Base-by-base conservation (phyloP, 2,113 vertebrate genomes). In the Dendropsophus ebraccatus region DNA sequence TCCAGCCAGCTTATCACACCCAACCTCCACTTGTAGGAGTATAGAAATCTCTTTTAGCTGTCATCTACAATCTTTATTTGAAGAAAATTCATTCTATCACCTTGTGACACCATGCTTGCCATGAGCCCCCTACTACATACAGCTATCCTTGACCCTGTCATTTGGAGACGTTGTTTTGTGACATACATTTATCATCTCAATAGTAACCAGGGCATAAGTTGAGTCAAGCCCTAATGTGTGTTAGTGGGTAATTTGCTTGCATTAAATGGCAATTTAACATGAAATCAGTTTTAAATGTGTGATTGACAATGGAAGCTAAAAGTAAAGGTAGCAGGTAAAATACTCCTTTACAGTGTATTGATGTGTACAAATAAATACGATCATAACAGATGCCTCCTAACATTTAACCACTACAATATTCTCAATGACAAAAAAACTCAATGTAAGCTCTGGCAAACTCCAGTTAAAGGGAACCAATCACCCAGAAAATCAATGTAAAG, bases 1-100 rank as follows among this genome's bases (percentile, higher is more conserved):
- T 62, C 23, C 32, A 80, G 21, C 32, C 54, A 58, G 54, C 32
- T 79, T n/a, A 79, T 58, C 76, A 79, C 76, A 58, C 54, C 76
- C 52, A 58, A 37, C 54, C 54, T 80, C 56, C 5, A 80, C 77
- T 80, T 80, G 54, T 80, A 80, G 21, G 54, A 80, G 21, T 80
- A 12, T 17, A 45, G 50, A 80, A 37, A 62, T 60, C 8, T 62
- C 32, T 60, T 54, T 21, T 23, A 37, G 32, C 54, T 80, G 32
- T 25, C 45, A 76, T 30, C 45, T 25, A 49, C 41, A 75, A 75
- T 47, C 25, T 76, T 50, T 50, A 76, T 50, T 30, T 76, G n/a
- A 28, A 14, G 16, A 76, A 16, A 30, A 49, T 76, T 17, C n/a
- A 76, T 14, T 52, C 73, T 47, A 28, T 76, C 73, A 76, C 73